Evolutionary conservation across 2,888 invertebrate species (phyloP).

Genomic region (Blastobasis lacticolella): DNA sequence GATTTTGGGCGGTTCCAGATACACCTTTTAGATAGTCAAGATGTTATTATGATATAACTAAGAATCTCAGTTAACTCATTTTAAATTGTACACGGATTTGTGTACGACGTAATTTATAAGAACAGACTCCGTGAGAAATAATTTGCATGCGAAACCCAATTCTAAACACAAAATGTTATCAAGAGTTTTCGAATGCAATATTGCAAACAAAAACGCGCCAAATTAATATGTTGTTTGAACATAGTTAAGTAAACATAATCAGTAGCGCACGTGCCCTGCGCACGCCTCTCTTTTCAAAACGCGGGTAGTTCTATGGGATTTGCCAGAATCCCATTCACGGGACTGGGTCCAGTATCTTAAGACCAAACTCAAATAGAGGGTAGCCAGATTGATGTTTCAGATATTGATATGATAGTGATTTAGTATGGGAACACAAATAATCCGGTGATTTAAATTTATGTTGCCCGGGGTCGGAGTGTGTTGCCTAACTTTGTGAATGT

Average conservation of each 20-base stretch:
- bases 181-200: slow-evolving; percentile 57
- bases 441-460: slow-evolving; percentile 25
- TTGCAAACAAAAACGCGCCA: slow-evolving; percentile 56
- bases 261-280: slow-evolving; percentile 53
- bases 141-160: neutral
- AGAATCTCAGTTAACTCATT: no score
- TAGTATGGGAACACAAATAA: slow-evolving; percentile 62
- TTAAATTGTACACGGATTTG: no score
- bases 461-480: neutral
- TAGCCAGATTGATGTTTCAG: slow-evolving; percentile 60
- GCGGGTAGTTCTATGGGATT: slow-evolving; percentile 53
- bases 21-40: no score
- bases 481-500: no score
- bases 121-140: neutral
- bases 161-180: neutral
- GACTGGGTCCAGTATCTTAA: slow-evolving; percentile 60
- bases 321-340: slow-evolving; percentile 57
- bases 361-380: slow-evolving; percentile 66
- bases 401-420: slow-evolving; percentile 68
- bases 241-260: slow-evolving; percentile 70
- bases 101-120: no score
- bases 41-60: no score
- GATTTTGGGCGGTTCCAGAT: no score
- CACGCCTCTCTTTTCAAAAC: slow-evolving; percentile 51
- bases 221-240: slow-evolving; percentile 74